Evolutionary conservation across 1,140 invertebrate species (phyloP), one percentile per base, ranked within the genome.

Genomic region (Pararge aegeria): DNA sequence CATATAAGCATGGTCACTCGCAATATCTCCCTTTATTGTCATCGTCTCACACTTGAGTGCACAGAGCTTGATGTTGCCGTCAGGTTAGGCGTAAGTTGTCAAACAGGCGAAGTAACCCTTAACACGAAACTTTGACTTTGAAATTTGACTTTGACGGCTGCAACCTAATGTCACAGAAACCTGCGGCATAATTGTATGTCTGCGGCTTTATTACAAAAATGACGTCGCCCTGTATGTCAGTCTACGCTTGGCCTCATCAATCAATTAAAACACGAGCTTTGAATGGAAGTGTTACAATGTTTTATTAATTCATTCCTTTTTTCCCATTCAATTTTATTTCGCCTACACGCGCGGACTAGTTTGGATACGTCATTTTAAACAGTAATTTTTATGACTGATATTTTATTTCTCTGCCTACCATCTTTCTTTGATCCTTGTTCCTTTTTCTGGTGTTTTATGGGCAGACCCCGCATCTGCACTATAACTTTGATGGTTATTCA

Each of bases 261-360:
- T 66, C 20, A 40, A 40, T 40, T 46, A 46, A 20, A 59, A 68
- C 79, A 83, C 80, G 61, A 52, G 81, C 81, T 84, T 83, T 80
- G 57, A 73, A 74, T 86, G 78, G 69, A 78, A 51, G 67, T 86
- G 72, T 78, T 61, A 53, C 54, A 61, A 77, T 72, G 68, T 64
- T 72, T 70, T 58, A 61, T 70, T 64, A 66, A 66, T 65, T 72
- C 65, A 64, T 60, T 72, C 77, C 75, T 60, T 60, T 64, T 57
- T 59, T 68, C 69, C 10, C 29, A 30, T 64, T 79, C 72, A 64
- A 56, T 70, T 75, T 83, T 70, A 81, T 75, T 83, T 79, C 66
- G 75, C 85, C 68, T 70, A 53, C 49, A 61, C 68, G 58, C 62
- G 61, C 55, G 52, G 75, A 80, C 64, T 75, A 73, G 71, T 74